A percentile compares a stretch with the other conserved stretches of the same genome.
Evolutionary conservation across 35 echinoderm and acorn worm genomes (phyloP).

Genomic region (Lytechinus variegatus): DNA sequence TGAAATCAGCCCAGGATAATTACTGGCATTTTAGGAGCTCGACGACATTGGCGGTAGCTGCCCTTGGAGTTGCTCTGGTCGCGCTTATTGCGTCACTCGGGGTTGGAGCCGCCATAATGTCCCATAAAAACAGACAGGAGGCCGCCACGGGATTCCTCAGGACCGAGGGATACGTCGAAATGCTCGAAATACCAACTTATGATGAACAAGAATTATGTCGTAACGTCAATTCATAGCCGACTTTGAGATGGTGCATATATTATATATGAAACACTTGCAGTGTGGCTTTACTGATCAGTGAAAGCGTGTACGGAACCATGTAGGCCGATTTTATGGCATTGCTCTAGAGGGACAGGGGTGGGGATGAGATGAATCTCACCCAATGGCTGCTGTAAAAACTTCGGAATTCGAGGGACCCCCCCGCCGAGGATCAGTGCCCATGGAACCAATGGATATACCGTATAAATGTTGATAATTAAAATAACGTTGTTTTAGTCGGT

Average conservation of each 20-base stretch:
- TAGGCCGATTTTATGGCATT: too few species aligned
- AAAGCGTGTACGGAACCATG: too few species aligned
- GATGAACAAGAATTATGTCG: not conserved
- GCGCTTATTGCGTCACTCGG: not conserved
- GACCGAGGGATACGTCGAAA: not conserved
- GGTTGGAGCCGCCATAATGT: slow-evolving; percentile 23
- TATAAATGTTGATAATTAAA: too few species aligned
- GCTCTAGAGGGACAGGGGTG: too few species aligned
- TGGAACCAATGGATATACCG: too few species aligned
- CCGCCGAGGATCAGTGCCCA: too few species aligned
- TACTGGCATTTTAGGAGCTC: not conserved
- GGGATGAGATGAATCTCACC: too few species aligned
- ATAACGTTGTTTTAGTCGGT: too few species aligned
- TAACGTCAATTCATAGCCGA: not conserved
- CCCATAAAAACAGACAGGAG: not conserved
- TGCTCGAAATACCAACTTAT: not conserved
- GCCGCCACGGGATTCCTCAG: not conserved
- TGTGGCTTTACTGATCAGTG: too few species aligned
- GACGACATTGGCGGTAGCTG: not conserved
- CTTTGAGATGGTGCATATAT: not conserved
- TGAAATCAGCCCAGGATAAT: not conserved
- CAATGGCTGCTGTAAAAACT: too few species aligned
- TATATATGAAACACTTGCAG: too few species aligned
- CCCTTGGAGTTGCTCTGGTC: not conserved
- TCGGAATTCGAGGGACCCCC: too few species aligned